phyloP scores from a whole-genome alignment of 2,888 invertebrate genomes.

The Salticus scenicus region DNA sequence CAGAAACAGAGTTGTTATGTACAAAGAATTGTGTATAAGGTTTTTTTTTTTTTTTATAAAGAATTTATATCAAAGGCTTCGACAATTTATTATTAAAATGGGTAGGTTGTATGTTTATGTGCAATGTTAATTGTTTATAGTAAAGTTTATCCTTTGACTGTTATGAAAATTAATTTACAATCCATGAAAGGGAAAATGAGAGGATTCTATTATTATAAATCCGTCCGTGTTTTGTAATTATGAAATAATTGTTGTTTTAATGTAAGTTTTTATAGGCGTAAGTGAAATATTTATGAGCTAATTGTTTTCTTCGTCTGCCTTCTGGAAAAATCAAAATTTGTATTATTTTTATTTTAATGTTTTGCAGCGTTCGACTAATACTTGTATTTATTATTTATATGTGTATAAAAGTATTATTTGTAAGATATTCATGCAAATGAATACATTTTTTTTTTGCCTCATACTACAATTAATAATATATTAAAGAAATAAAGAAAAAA shows the following conservation, averaged over 20 bases:
- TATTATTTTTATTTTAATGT: not conserved
- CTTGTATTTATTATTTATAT: not conserved
- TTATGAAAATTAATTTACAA: not conserved
- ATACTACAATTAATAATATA: no score
- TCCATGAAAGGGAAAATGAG: not conserved
- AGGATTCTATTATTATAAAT: not conserved
- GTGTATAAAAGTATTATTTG: slow-evolving; percentile 1
- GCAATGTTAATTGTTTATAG: not conserved
- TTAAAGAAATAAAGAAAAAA: no score
- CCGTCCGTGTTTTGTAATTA: not conserved
- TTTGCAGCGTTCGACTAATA: not conserved
- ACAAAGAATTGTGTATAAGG: not conserved
- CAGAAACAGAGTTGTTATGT: slow-evolving; percentile 36
- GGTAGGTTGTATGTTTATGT: not conserved
- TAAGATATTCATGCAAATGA: not conserved
- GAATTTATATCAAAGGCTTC: not conserved
- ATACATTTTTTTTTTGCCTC: not conserved
- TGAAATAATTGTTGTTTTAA: not conserved
- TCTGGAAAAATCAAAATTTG: slow-evolving; percentile 12
- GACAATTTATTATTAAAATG: not conserved
- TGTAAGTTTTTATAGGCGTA: no score
- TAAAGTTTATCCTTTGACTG: not conserved
- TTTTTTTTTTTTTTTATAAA: not conserved
- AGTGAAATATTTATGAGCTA: no score
- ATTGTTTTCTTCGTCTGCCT: not conserved